Evolutionary conservation across 1,140 invertebrate species (phyloP).

Genomic region (Ceratina australensis): DNA sequence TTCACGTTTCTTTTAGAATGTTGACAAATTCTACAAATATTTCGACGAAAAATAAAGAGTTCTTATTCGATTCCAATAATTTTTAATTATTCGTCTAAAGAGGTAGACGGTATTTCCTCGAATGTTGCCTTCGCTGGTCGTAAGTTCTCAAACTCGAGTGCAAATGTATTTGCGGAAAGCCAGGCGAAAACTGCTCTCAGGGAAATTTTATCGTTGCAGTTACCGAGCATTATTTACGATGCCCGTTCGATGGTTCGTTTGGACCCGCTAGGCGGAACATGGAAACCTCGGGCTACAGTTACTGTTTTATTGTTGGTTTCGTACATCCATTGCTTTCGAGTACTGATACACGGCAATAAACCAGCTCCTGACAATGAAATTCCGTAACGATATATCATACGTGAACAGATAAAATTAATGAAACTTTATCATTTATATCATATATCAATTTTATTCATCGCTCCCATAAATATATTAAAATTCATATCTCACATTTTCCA

Average conservation of each 20-base stretch:
- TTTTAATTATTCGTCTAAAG: no score
- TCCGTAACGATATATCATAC: not conserved
- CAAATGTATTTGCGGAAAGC: not conserved
- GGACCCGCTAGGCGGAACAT: not conserved
- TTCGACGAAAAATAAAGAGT: no score
- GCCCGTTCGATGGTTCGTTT: not conserved
- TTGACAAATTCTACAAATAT: no score
- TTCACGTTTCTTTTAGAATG: not conserved
- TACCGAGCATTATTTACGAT: not conserved
- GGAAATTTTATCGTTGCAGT: not conserved
- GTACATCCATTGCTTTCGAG: not conserved
- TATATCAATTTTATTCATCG: not conserved
- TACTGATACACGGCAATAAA: constrained; percentile 12
- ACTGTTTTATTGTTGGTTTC: constrained; percentile 2
- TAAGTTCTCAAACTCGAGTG: not conserved
- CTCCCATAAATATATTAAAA: no score
- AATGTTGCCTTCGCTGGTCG: not conserved
- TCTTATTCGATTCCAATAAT: no score
- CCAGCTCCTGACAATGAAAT: constrained; percentile 1
- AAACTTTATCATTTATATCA: not conserved
- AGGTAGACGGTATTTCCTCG: no score
- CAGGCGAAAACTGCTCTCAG: not conserved
- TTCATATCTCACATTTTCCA: no score
- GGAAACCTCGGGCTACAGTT: not conserved
- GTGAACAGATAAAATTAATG: not conserved